Base-by-base conservation (phyloP, 1,140 invertebrate genomes). In the Streblospio benedicti region DNA sequence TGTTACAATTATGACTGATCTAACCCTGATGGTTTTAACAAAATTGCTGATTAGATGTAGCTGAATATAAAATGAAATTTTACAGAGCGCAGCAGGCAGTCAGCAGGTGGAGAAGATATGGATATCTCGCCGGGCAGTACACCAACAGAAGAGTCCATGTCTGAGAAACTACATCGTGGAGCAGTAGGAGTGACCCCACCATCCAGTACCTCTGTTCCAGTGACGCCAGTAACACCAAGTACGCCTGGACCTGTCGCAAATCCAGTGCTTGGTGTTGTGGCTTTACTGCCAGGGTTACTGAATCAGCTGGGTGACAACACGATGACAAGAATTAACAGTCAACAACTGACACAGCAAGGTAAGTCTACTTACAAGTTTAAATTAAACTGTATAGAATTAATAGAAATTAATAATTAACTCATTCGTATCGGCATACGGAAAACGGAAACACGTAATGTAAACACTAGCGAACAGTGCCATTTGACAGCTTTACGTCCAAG, bases 101-200 rank as follows among this genome's bases (percentile, higher is more conserved):
- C 50, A 31, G 25, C 50, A 52, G 16, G 31, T 31, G 23, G 50
- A 52, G 85, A 88, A 68, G 87, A 90, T 71, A 90, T 90, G 88
- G 88, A 91, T 67, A 89, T 90, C 55, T 90, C 88, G 58, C 86
- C 87, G n/a, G 86, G 86, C 61, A 87, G 86, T 64, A 89, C 87
- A 60, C 87, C 87, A 33, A 88, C 86, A 41, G 57, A 61, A 20
- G 44, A 49, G 28, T 65, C 56, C 14, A 62, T 59, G 35, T 25
- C 43, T 28, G 50, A 64, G 50, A 87, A 86, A 28, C 68, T 30
- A 54, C 50, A 25, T 38, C 32, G 55, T 55, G 59, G 61, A 54
- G 58, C 45, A 9, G n/a, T 47, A 23, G 23, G 6, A 14, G 41
- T 30, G 1, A 6, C 14, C 3, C 31, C 25, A 30, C 16, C 32